Evolutionary conservation across 2,888 invertebrate species (phyloP), one percentile per base, ranked within the genome.

Genomic region (Acanthopleura granulata): DNA sequence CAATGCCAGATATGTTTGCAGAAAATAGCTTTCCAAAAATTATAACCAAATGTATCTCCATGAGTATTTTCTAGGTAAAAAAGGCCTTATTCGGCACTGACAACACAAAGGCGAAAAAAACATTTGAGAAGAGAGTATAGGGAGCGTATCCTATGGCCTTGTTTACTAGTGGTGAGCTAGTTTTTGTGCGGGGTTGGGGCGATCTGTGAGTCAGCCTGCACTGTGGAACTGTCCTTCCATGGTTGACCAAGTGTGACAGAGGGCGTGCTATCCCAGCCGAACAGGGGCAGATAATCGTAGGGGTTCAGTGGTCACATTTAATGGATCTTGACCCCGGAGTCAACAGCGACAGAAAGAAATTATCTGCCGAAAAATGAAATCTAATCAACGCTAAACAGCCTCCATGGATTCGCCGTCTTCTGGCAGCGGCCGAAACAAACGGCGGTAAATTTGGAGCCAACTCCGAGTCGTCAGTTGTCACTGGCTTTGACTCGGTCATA

Each of bases 361-460:
- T 57, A 57, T 57, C 57, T 57, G 57, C 57, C 22, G 57, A 57
- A 57, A 57, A 57, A 57, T 57, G 57, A 57, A 57, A 57, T 57
- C 57, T 57, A 57, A 57, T 57, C 57, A 57, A 57, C 57, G 12
- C 57, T 57, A 57, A 57, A 57, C 57, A 57, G n/a, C 57, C 57
- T 57, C 57, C 57, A 18, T 57, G 57, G 57, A 57, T 22, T 22
- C 22, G 18, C n/a, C n/a, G 57, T 22, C 22, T 18, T 57, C 12
- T 12, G 18, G 57, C 22, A 57, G 18, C 57, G n/a, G 18, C 12
- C 57, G 18, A 22, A n/a, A n/a, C 57, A 57, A 57, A 22, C 57
- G 40, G 22, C 12, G 57, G 57, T 12, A 57, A 57, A 57, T 57
- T 57, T 57, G 18, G n/a, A n/a, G 18, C 57, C 57, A 57, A 6